Evolutionary conservation across 2,888 invertebrate genomes (phyloP), one percentile per base, ranked within the genome.

Genomic region (Drosophila leonis): DNA sequence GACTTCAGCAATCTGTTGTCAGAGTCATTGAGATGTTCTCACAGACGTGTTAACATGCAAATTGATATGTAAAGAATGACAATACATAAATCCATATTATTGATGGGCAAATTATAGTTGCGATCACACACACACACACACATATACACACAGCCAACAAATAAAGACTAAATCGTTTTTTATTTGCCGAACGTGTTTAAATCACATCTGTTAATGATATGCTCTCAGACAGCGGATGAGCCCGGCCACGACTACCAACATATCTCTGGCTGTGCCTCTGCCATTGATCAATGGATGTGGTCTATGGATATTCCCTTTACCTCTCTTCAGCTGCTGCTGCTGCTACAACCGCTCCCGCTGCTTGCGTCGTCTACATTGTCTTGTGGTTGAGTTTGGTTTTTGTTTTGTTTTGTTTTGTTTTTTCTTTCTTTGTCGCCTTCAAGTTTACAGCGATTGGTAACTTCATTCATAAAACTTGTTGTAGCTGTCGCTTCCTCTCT

Each of bases 381-480:
- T 72, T 79, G 82, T 66, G 72, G 87, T 66, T 66, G 10, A 18
- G 60, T 54, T 74, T 72, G 77, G 57, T 64, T 72, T 62, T 57
- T 71, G 54, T 71, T 67, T 66, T 41, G 46, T 41, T 63, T 44
- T 55, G 12, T 37, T 15, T 52, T 9, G 24, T 37, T 39, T 46
- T 18, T 37, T 27, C 9, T 29, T 44, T 57, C 67, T 67, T 60
- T 78, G 60, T 73, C 57, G 74, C 81, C 65, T 51, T 76, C 82
- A 84, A 70, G 80, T 61, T 70, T 79, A 65, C 68, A 72, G 52
- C 65, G 67, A 60, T 49, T 52, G 64, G 55, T 60, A 81, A 65
- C 72, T 88, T 83, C 84, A 84, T 88, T 84, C 83, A 83, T 88
- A 78, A 83, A 85, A 86, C 79, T 79, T 74, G 87, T 77, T 79